A percentile compares a stretch with the other conserved stretches of the same genome.
Evolutionary conservation across 2,888 invertebrate genomes (phyloP).

Genomic region (Psococerastis gibbosa): DNA sequence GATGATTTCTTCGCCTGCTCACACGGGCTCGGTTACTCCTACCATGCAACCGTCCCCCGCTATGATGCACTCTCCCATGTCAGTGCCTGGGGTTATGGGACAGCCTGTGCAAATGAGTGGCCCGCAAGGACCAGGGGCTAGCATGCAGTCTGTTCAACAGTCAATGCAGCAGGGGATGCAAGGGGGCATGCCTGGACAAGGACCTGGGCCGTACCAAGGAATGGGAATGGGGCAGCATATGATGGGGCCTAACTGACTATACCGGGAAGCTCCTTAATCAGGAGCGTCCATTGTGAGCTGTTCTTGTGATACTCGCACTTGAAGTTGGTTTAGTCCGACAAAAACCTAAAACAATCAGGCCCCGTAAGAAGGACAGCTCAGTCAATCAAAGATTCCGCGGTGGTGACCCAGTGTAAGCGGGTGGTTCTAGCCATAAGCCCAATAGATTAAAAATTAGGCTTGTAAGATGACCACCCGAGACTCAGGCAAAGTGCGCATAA

Average conservation of each 20-base stretch:
- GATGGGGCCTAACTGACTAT: conserved; percentile 20
- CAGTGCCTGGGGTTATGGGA: conserved; percentile 3
- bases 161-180: not conserved
- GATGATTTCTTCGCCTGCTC: conserved; percentile 11
- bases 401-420: too few relatives aligned
- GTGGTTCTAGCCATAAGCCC: too few relatives aligned
- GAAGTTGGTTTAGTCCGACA: too few relatives aligned
- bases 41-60: conserved; percentile 17
- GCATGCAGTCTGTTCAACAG: not conserved
- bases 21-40: conserved; percentile 14
- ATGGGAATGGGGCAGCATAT: conserved; percentile 16
- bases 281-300: too few relatives aligned
- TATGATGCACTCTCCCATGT: conserved; percentile 19
- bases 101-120: not conserved
- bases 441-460: too few relatives aligned
- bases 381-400: too few relatives aligned
- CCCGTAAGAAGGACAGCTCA: too few relatives aligned
- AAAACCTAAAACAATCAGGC: too few relatives aligned
- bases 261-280: too few relatives aligned
- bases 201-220: not conserved
- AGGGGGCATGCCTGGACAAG: conserved; percentile 2
- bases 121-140: not conserved
- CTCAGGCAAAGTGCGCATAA: too few relatives aligned
- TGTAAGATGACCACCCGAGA: too few relatives aligned
- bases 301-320: too few relatives aligned